phyloP scores from a whole-genome alignment of 2,113 vertebrate species.

The Aviceda subcristata region DNA sequence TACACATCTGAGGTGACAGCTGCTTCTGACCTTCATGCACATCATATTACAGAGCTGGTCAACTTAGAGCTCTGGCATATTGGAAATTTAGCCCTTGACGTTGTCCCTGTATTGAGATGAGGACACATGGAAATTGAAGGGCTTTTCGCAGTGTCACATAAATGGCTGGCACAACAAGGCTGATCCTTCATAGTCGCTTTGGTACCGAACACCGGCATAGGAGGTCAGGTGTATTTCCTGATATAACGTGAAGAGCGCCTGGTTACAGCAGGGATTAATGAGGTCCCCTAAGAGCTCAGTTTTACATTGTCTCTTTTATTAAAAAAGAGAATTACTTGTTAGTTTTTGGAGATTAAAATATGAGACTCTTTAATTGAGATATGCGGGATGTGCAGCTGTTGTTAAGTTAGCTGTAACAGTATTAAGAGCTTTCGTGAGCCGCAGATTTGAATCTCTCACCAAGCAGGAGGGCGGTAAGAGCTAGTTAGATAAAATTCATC shows the following conservation, averaged over 20 bases:
- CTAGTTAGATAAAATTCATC: background rate
- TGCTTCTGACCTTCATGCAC: slow-evolving; percentile 43
- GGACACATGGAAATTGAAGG: background rate
- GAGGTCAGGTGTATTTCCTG: background rate
- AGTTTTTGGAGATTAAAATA: background rate
- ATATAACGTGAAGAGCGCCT: background rate
- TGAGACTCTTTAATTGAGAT: background rate
- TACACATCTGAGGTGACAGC: slow-evolving; percentile 2
- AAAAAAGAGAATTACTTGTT: background rate
- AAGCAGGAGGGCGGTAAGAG: background rate
- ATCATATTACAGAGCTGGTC: background rate
- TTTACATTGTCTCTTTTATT: background rate
- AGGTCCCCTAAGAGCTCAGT: background rate
- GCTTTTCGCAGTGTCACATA: background rate
- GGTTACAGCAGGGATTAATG: background rate
- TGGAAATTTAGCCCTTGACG: slow-evolving; percentile 20
- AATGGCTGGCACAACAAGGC: background rate
- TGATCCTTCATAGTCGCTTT: background rate
- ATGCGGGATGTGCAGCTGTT: background rate
- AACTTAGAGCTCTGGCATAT: background rate
- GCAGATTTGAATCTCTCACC: background rate
- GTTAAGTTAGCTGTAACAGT: background rate
- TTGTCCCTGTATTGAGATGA: background rate
- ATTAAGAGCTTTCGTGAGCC: background rate
- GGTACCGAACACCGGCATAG: background rate